Percentiles rank a stretch among this genome's conserved stretches.
phyloP scores from a whole-genome alignment of 2,113 vertebrate species.

The Sigmodon hispidus region DNA sequence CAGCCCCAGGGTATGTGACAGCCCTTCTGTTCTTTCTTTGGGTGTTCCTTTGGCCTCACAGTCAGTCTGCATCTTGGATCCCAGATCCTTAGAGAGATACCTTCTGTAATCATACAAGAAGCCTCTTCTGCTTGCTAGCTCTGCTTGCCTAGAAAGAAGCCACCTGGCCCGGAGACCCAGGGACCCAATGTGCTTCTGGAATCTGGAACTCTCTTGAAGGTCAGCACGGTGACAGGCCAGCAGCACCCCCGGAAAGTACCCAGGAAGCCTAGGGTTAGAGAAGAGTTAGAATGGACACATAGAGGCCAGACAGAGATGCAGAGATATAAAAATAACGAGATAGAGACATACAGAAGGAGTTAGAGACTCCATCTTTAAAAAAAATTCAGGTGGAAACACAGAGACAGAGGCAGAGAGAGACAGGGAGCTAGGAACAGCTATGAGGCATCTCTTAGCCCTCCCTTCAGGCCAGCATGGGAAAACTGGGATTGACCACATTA shows the following conservation, averaged over 20 bases:
- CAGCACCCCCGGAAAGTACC: not conserved
- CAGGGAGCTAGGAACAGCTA: not conserved
- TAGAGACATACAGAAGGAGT: not conserved
- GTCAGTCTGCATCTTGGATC: not conserved
- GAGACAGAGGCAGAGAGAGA: not conserved
- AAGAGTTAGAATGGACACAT: not conserved
- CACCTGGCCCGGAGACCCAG: not conserved
- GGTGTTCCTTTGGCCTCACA: not conserved
- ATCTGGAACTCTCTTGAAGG: not conserved
- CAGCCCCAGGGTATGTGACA: not conserved
- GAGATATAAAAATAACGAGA: not conserved
- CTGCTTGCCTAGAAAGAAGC: not conserved
- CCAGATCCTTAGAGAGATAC: not conserved
- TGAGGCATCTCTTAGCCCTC: accelerated
- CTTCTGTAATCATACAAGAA: not conserved
- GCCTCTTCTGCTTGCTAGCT: not conserved
- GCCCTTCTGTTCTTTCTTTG: not conserved
- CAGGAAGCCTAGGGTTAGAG: too few species aligned
- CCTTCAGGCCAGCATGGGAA: not conserved
- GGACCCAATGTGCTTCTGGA: not conserved
- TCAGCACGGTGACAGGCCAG: not conserved
- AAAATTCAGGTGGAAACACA: not conserved
- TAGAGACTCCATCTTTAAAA: not conserved
- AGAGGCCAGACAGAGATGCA: not conserved
- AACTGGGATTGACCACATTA: accelerated